A percentile compares a stretch with the other conserved stretches of the same genome.
phyloP scores from a whole-genome alignment of 2,888 invertebrate species.

The Folsomia candida region DNA sequence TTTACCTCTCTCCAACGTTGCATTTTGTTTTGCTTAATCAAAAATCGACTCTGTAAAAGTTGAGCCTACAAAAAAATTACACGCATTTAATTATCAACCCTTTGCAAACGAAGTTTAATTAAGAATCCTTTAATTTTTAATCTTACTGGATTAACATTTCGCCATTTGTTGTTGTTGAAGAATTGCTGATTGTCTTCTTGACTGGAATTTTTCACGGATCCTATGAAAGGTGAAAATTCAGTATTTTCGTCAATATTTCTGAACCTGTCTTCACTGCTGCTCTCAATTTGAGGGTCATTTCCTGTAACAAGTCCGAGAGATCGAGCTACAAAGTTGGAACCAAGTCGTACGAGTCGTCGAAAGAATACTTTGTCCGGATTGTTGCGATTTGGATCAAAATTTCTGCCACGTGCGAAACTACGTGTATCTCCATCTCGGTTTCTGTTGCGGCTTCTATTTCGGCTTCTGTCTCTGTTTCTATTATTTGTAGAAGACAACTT shows the following conservation, averaged over 20 bases:
- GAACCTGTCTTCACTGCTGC: too few relatives aligned
- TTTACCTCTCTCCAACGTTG: conserved; percentile 16
- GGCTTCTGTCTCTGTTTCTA: too few relatives aligned
- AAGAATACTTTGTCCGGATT: too few relatives aligned
- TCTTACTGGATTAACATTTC: background rate
- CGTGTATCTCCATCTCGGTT: too few relatives aligned
- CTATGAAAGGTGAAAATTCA: background rate
- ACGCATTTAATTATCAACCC: background rate
- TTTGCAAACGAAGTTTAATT: background rate
- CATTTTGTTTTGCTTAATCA: background rate
- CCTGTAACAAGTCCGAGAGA: background rate
- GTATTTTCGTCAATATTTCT: background rate
- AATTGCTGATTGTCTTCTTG: too few relatives aligned
- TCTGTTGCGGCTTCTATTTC: too few relatives aligned
- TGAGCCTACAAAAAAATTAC: background rate
- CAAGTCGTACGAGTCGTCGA: background rate
- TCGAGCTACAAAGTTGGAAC: background rate
- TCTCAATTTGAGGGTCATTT: too few relatives aligned
- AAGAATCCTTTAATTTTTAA: background rate
- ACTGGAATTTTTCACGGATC: background rate
- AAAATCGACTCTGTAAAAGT: background rate
- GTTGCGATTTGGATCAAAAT: too few relatives aligned
- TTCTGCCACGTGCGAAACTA: too few relatives aligned
- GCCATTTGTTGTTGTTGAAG: too few relatives aligned
- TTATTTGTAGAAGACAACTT: too few relatives aligned